Evolutionary conservation across 2,113 vertebrate species (phyloP).

Genomic region (Xiphorhynchus elegans): DNA sequence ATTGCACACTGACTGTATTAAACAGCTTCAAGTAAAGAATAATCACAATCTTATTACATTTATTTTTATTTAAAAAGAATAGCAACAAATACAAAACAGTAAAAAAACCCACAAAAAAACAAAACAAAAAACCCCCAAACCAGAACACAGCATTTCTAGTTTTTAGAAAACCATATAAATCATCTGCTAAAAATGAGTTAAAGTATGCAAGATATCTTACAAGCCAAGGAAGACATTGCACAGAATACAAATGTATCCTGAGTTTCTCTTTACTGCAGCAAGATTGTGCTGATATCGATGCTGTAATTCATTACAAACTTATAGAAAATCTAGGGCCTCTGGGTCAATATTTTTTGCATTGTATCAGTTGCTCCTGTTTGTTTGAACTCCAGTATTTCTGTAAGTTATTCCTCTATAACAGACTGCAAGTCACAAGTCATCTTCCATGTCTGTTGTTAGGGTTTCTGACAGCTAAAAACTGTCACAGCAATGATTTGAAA

Average conservation of each 20-base stretch:
- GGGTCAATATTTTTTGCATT: not conserved
- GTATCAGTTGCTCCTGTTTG: not conserved
- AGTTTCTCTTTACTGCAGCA: not conserved
- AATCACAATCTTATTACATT: not conserved
- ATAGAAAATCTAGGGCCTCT: not conserved
- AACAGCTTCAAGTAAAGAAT: not conserved
- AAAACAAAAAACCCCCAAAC: no score
- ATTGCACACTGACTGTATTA: not conserved
- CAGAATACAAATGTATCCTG: not conserved
- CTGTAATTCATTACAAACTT: not conserved
- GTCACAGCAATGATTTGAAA: not conserved
- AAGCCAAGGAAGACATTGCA: not conserved
- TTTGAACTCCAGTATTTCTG: not conserved
- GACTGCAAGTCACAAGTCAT: not conserved
- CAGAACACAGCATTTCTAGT: fast-evolving
- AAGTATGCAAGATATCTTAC: not conserved
- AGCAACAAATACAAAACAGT: not conserved
- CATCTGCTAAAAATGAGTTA: not conserved
- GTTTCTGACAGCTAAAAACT: not conserved
- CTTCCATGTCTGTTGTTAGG: not conserved
- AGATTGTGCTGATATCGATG: not conserved
- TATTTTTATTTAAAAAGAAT: not conserved
- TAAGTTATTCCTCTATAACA: not conserved
- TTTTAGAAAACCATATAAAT: not conserved
- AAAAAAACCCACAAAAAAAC: not conserved